Evolutionary conservation across 2,888 invertebrate genomes (phyloP).

Genomic region (Drosophila neonasuta): DNA sequence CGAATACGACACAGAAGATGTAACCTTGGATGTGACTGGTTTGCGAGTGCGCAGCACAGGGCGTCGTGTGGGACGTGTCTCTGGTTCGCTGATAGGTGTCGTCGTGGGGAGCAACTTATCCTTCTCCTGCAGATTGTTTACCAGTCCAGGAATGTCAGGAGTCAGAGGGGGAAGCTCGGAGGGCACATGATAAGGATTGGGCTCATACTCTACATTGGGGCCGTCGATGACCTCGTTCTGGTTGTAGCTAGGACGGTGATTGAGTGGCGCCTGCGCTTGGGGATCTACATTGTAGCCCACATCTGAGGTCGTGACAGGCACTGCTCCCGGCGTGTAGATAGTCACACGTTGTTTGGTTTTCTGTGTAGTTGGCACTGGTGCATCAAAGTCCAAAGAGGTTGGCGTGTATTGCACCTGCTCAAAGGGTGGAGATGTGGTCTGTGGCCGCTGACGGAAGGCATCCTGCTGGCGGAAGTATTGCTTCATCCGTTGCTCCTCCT

Average conservation of each 20-base stretch:
- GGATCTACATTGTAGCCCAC: conserved; percentile 69
- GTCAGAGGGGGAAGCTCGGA: conserved; percentile 84
- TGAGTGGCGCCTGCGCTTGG: conserved; percentile 59
- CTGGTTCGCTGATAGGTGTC: conserved; percentile 77
- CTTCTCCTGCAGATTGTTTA: conserved; percentile 85
- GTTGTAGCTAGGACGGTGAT: conserved; percentile 77
- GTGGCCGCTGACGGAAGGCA: conserved; percentile 80
- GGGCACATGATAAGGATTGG: conserved; percentile 84
- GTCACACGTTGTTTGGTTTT: conserved; percentile 76
- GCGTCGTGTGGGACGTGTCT: conserved; percentile 82
- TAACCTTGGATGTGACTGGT: conserved; percentile 81
- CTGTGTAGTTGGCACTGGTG: conserved; percentile 59
- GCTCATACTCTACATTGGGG: conserved; percentile 81
- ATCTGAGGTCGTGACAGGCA: conserved; percentile 71
- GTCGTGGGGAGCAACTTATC: conserved; percentile 73
- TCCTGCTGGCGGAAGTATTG: conserved; percentile 82
- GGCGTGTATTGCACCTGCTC: conserved; percentile 80
- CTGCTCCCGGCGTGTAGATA: conserved; percentile 74
- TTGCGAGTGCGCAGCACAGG: conserved; percentile 84
- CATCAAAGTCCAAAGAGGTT: conserved; percentile 71
- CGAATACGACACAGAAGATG: conserved; percentile 80
- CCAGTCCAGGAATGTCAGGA: conserved; percentile 85
- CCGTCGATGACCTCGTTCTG: conserved; percentile 80
- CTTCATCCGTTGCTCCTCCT: conserved; percentile 81
- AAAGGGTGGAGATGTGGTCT: conserved; percentile 70